Evolutionary conservation across 2,888 invertebrate genomes (phyloP).

Genomic region (Zygaena filipendulae): DNA sequence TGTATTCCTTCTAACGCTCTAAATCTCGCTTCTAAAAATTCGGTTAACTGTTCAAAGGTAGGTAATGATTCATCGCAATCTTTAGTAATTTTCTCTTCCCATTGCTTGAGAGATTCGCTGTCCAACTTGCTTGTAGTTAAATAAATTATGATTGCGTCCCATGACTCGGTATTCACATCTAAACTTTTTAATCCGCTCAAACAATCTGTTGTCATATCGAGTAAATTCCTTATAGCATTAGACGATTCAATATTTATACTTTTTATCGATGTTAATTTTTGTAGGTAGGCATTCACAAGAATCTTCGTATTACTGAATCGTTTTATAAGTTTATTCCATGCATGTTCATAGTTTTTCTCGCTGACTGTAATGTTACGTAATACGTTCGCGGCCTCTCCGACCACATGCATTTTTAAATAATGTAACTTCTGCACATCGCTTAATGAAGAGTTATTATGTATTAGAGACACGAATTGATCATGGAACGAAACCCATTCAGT

Average conservation of each 20-base stretch:
- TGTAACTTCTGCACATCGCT: constrained; percentile 18
- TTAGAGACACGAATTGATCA: constrained; percentile 15
- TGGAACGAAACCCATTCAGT: constrained; percentile 15
- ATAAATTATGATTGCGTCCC: constrained; percentile 16
- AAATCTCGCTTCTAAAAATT: constrained; percentile 14
- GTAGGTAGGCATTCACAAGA: constrained; percentile 15
- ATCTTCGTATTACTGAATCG: too few relatives aligned
- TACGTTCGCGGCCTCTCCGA: constrained; percentile 20
- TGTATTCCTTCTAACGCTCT: constrained; percentile 12
- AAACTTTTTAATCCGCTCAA: constrained; percentile 13
- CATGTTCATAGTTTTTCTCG: too few relatives aligned
- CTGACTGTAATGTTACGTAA: too few relatives aligned
- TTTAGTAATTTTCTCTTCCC: too few relatives aligned
- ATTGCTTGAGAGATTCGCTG: constrained; percentile 15
- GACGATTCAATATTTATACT: constrained; percentile 10
- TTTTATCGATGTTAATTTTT: too few relatives aligned
- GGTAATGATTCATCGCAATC: too few relatives aligned
- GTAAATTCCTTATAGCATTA: constrained; percentile 16
- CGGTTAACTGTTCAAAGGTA: constrained; percentile 5
- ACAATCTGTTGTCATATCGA: constrained; percentile 20
- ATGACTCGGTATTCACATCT: constrained; percentile 8
- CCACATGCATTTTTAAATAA: constrained; percentile 16
- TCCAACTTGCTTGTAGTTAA: constrained; percentile 15
- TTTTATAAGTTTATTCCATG: too few relatives aligned
- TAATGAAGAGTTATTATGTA: constrained; percentile 16